A percentile compares a stretch with the other conserved stretches of the same genome.
Evolutionary conservation across 2,888 invertebrate species (phyloP).

Genomic region (Brassicogethes aeneus): DNA sequence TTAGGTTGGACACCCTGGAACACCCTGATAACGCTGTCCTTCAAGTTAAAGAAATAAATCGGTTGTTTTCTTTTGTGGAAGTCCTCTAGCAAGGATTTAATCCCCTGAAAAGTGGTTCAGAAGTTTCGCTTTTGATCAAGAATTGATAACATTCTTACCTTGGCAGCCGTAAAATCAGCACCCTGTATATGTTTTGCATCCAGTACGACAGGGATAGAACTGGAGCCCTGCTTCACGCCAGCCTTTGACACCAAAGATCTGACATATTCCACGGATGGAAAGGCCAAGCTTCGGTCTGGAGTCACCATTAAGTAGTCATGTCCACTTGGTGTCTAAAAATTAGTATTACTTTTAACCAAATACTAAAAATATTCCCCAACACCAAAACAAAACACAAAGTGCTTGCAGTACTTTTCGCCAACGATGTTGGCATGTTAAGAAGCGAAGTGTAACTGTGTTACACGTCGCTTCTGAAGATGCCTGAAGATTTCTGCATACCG

Average conservation of each 20-base stretch:
- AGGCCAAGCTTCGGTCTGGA: constrained; percentile 53
- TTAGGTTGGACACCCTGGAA: constrained; percentile 51
- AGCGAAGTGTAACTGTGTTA: no score
- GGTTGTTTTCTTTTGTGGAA: constrained; percentile 49
- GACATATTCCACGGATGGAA: constrained; percentile 58
- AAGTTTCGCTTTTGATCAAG: no score
- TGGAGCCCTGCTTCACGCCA: constrained; percentile 49
- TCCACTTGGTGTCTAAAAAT: constrained; percentile 43
- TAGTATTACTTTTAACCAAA: no score
- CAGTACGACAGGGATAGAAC: constrained; percentile 50
- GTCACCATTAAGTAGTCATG: constrained; percentile 50
- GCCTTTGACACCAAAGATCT: constrained; percentile 63
- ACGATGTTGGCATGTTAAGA: no score
- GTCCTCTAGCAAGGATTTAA: constrained; percentile 50
- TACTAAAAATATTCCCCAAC: no score
- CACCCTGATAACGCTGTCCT: constrained; percentile 48
- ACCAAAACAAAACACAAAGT: no score
- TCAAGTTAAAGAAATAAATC: constrained; percentile 49
- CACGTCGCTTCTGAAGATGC: no score
- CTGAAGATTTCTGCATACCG: constrained; percentile 41
- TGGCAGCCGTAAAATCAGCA: constrained; percentile 58
- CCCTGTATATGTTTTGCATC: constrained; percentile 55
- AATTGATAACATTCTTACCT: constrained; percentile 38
- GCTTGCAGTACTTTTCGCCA: no score
- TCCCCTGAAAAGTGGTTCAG: constrained; percentile 44